Percentiles rank a stretch among this genome's conserved stretches.
These are phyloP conservation scores for Dastarcus helophoroides DNA, from an alignment of 2,888 invertebrate species.

Conservation along the genomic window DNA sequence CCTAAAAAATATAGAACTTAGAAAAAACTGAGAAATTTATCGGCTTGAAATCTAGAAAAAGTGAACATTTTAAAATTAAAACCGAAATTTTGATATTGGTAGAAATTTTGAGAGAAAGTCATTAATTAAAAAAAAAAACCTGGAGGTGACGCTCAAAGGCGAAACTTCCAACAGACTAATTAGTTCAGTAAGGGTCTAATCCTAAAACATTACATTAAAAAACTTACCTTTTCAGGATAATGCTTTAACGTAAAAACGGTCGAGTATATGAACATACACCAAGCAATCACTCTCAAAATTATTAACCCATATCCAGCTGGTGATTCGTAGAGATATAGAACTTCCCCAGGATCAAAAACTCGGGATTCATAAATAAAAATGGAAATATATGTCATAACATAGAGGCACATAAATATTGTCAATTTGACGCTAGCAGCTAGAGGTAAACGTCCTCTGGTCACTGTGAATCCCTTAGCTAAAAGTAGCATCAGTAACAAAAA, in stretches of 20 bases:
- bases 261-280: constrained; percentile 66
- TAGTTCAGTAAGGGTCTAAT: too few species aligned
- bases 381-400: constrained; percentile 58
- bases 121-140: too few species aligned
- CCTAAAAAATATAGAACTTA: too few species aligned
- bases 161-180: too few species aligned
- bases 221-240: constrained; percentile 63
- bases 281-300: constrained; percentile 61
- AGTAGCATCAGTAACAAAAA: constrained; percentile 70
- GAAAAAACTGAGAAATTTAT: too few species aligned
- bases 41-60: too few species aligned
- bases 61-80: too few species aligned
- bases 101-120: too few species aligned
- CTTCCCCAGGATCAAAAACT: constrained; percentile 85
- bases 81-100: too few species aligned
- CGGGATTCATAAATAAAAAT: constrained; percentile 73
- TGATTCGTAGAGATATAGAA: constrained; percentile 82
- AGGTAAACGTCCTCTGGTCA: constrained; percentile 73
- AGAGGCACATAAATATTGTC: constrained; percentile 68
- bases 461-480: constrained; percentile 82
- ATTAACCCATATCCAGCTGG: constrained; percentile 79
- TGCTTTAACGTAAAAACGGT: constrained; percentile 65
- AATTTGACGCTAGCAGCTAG: constrained; percentile 62
- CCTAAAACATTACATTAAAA: constrained; percentile 60
- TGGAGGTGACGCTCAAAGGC: too few species aligned